These are phyloP conservation scores for Oncorhynchus masou DNA, from an alignment of 2,113 vertebrate species.

Conservation along the genomic window DNA sequence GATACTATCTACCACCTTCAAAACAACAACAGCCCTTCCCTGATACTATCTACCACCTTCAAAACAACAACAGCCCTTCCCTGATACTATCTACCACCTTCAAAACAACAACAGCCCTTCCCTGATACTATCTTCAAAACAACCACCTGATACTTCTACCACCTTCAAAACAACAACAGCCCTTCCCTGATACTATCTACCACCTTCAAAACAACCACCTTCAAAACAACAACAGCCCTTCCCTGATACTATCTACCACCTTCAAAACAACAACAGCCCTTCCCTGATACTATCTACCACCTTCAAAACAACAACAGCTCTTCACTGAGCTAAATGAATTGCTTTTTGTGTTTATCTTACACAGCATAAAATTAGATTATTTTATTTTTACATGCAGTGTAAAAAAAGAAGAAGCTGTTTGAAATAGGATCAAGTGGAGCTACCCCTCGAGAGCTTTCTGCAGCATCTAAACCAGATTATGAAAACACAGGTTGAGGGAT, in stretches of 20 bases:
- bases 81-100: too few species aligned
- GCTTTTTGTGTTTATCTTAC: too few species aligned
- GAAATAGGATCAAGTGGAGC: background rate
- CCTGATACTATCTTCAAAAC: background rate
- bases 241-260: background rate
- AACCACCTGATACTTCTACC: background rate
- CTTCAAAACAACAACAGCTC: background rate
- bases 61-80: background rate
- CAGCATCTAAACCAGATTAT: conserved; percentile 38
- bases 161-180: background rate
- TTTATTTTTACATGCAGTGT: background rate
- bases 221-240: background rate
- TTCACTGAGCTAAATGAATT: too few species aligned
- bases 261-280: background rate
- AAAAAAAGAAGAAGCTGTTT: background rate
- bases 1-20: background rate
- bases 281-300: too few species aligned
- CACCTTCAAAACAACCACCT: background rate
- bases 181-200: too few species aligned
- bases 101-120: background rate
- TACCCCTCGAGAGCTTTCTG: background rate
- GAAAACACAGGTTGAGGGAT: conserved; percentile 27
- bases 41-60: too few species aligned
- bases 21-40: background rate
- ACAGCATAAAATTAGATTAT: background rate